Evolutionary conservation across 2,113 vertebrate species (phyloP).

Genomic region (Amblyopsis rosae): DNA sequence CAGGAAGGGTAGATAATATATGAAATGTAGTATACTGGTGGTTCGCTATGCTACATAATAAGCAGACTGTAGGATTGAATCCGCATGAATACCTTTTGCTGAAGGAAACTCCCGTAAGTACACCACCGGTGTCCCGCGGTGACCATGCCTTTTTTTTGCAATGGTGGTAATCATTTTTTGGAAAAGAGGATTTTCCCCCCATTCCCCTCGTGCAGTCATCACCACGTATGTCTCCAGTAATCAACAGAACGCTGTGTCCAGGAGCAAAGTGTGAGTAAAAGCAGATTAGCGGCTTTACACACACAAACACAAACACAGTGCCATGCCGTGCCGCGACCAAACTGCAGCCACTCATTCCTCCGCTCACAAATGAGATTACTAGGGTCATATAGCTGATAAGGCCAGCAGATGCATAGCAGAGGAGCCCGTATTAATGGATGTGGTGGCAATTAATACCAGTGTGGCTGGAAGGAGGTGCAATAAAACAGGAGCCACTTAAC

Average conservation of each 20-base stretch:
- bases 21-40: neutral
- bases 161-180: neutral
- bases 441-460: neutral
- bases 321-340: neutral
- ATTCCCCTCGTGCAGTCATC: no score
- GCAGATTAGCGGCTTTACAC: no score
- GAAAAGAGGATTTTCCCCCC: neutral
- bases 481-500: neutral
- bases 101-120: neutral
- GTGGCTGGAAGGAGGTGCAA: neutral
- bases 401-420: slow-evolving; percentile 2
- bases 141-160: neutral
- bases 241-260: no score
- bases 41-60: neutral
- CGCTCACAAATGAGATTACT: neutral
- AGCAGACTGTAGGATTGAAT: neutral
- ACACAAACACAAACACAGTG: no score
- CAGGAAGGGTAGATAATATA: neutral
- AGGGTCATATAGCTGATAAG: slow-evolving; percentile 2
- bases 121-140: neutral
- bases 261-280: no score
- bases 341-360: neutral
- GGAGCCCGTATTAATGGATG: slow-evolving; percentile 13
- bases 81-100: neutral
- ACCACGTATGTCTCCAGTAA: no score